phyloP scores from a whole-genome alignment of 2,888 invertebrate genomes.

The Lottia scabra region DNA sequence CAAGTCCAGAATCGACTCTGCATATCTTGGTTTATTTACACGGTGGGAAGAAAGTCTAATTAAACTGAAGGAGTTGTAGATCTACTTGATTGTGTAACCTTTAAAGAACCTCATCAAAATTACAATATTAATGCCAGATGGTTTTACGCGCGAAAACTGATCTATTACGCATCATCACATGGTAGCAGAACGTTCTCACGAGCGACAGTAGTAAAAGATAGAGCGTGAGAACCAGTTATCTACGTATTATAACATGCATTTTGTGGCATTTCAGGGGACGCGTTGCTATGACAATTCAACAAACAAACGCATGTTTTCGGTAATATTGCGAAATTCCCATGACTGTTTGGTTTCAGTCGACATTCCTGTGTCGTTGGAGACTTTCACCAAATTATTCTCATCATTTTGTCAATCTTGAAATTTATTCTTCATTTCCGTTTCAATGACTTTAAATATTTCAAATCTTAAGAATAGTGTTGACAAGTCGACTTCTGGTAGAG shows the following conservation, averaged over 20 bases:
- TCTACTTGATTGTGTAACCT: neutral
- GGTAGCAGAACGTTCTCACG: neutral
- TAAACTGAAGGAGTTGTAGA: too few species aligned
- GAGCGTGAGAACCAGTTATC: neutral
- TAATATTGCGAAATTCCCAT: constrained; percentile 1
- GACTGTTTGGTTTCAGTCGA: neutral
- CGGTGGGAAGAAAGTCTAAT: too few species aligned
- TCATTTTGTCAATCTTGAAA: neutral
- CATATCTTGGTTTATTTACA: too few species aligned
- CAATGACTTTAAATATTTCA: too few species aligned
- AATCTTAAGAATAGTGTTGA: too few species aligned
- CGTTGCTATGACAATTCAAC: neutral
- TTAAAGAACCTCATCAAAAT: neutral
- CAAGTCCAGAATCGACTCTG: too few species aligned
- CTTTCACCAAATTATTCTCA: neutral
- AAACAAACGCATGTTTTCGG: constrained; percentile 1
- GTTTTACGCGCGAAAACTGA: constrained; percentile 2
- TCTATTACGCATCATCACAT: constrained; percentile 1
- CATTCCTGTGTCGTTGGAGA: neutral
- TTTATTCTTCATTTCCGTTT: neutral
- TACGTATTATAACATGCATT: neutral
- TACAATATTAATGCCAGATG: neutral
- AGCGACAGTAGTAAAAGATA: neutral
- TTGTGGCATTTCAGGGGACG: neutral
- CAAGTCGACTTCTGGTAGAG: too few species aligned